phyloP scores from a whole-genome alignment of 2,797 vertebrate species.

The Champsocephalus esox region DNA sequence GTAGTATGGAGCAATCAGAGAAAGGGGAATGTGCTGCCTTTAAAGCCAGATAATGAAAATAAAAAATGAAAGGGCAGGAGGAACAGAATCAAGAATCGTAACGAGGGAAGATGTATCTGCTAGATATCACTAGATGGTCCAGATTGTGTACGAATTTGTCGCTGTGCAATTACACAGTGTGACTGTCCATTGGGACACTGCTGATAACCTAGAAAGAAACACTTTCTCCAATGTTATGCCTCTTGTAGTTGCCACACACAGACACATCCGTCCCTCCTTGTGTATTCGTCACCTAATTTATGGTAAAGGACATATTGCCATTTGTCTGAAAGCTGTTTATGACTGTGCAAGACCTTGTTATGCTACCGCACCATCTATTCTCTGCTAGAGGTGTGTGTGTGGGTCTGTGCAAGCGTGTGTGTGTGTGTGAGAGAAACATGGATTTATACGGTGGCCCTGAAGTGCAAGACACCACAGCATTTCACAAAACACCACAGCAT shows the following conservation, averaged over 20 bases:
- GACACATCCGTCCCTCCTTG: slow-evolving; percentile 26
- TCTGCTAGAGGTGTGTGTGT: slow-evolving; percentile 52
- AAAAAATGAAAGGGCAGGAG: slow-evolving; percentile 41
- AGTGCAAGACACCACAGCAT: too few species aligned
- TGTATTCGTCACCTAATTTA: slow-evolving; percentile 76
- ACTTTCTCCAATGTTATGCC: slow-evolving; percentile 2
- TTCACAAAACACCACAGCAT: too few species aligned
- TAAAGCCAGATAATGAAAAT: slow-evolving; percentile 36
- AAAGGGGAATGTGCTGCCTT: slow-evolving; percentile 1
- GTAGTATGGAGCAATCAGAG: background rate
- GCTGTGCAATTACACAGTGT: slow-evolving; percentile 26
- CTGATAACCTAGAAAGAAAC: slow-evolving; percentile 32
- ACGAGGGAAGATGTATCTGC: slow-evolving; percentile 23
- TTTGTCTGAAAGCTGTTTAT: slow-evolving; percentile 87
- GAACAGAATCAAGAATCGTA: slow-evolving; percentile 31
- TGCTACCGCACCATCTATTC: slow-evolving; percentile 75
- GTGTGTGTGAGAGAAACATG: slow-evolving; percentile 14
- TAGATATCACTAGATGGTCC: slow-evolving; percentile 10
- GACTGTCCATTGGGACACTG: slow-evolving; percentile 20
- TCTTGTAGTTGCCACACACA: slow-evolving; percentile 7
- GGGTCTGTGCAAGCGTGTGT: slow-evolving; percentile 39
- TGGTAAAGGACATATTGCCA: slow-evolving; percentile 78
- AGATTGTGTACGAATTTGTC: slow-evolving; percentile 23
- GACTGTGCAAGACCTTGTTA: slow-evolving; percentile 79
- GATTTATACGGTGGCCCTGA: slow-evolving; percentile 2